Evolutionary conservation across 53 echinoderm and acorn worm genomes (phyloP), one percentile per base, ranked within the genome.

Genomic region (Hippasteria phrygiana): DNA sequence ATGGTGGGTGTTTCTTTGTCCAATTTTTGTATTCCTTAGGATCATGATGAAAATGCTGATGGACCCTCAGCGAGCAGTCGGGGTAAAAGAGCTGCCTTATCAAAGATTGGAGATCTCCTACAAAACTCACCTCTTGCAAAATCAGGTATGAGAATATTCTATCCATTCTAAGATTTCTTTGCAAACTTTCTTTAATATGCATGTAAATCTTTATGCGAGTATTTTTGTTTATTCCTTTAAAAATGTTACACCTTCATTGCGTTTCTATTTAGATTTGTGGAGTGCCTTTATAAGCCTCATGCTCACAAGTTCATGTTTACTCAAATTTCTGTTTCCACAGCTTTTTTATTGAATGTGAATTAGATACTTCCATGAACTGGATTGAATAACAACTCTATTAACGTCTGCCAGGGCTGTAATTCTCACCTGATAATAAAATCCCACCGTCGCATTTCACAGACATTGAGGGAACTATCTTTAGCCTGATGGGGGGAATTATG

Each of bases 21-120:
- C 46, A 45, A 17, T 2, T 13, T 55, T 8, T 17, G 2, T 13
- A 3, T 59, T 59, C 4, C 20, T 59, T 59, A 59, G 22, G 59
- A 59, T 59, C n/a, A 59, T 22, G 63, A 76, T 45, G 94, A 94
- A 62, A 94, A 94, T 20, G 70, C 87, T 9, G 74, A 86, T 1
- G 80, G 63, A 0, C 66, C 90, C n/a, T 78, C 92, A 50, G 37
- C 73, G 1, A 56, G 80, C 17, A 84, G 80, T 14, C 67, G 78
- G 18, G 55, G 43, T 59, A 91, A 43, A 33, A 92, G 87, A 71
- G 92, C 83, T 22, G 92, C 95, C 22, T 50, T 95, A 0, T 88
- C 95, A 34, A 93, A 85, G 62, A 80, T 95, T 16, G 95, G 95
- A 12, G 95, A 91, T 27, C 80, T 93, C n/a, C 83, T 95, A 18